Evolutionary conservation across 2,888 invertebrate genomes (phyloP).

Genomic region (Drepanosiphum platanoidis): DNA sequence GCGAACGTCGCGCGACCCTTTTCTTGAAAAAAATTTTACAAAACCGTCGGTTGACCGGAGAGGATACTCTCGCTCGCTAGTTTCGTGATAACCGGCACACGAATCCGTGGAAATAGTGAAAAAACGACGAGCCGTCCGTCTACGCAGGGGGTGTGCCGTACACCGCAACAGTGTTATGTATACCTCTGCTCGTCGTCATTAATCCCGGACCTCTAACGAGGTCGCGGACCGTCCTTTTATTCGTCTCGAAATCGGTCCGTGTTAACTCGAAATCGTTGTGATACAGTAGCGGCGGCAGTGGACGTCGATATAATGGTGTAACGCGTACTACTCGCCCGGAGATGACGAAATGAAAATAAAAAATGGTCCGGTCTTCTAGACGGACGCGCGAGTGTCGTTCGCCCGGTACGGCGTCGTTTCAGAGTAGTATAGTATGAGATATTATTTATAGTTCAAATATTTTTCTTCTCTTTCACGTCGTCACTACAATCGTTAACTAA

Average conservation of each 20-base stretch:
- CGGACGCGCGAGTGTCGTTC: background rate
- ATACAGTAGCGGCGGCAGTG: background rate
- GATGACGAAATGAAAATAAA: constrained; percentile 46
- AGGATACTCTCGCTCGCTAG: too few relatives aligned
- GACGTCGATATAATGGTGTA: background rate
- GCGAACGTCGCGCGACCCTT: background rate
- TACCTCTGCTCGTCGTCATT: background rate
- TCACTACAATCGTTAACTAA: too few relatives aligned
- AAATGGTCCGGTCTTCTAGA: constrained; percentile 35
- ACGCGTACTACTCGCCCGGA: background rate
- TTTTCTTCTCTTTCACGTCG: constrained; percentile 6
- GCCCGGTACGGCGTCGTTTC: background rate
- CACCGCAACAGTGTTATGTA: background rate
- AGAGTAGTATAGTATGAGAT: too few relatives aligned
- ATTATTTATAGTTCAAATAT: too few relatives aligned
- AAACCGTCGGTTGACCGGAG: too few relatives aligned
- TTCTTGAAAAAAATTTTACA: background rate
- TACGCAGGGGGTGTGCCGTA: background rate
- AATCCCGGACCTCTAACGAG: background rate
- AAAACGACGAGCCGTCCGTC: background rate
- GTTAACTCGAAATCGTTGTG: background rate
- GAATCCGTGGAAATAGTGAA: background rate
- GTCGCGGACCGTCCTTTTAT: background rate
- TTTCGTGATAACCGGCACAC: background rate
- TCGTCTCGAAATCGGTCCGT: background rate